Evolutionary conservation across 2,888 invertebrate species (phyloP).

Genomic region (Leptothorax acervorum): DNA sequence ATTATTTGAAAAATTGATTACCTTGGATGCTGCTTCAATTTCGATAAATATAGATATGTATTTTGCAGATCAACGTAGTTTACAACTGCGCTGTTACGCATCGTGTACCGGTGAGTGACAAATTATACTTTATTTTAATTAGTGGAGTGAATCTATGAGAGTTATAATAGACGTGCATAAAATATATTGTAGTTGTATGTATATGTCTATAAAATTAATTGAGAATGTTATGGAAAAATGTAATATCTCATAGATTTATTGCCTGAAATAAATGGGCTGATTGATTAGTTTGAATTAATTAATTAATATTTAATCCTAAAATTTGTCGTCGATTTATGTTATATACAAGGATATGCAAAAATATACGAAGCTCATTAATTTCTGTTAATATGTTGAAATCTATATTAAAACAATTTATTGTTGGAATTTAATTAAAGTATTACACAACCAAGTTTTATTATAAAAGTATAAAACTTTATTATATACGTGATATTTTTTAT

Average conservation of each 20-base stretch:
- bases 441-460: conserved; percentile 66
- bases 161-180: background rate
- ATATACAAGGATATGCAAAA: too few species aligned
- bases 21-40: background rate
- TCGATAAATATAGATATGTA: conserved; percentile 12
- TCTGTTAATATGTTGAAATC: background rate
- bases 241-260: background rate
- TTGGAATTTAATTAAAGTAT: background rate
- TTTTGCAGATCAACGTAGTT: conserved; percentile 23
- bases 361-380: background rate
- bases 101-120: conserved; percentile 1
- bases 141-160: background rate
- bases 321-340: background rate
- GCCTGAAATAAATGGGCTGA: background rate
- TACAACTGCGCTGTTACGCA: background rate
- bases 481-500: conserved; percentile 34
- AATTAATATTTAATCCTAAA: background rate
- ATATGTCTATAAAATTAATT: background rate
- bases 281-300: background rate
- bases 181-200: background rate
- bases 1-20: conserved; percentile 13
- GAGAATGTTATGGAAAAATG: background rate
- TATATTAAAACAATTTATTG: background rate
- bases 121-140: background rate
- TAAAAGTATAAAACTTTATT: conserved; percentile 73